Conservation (phyloP, 2,797 vertebrate species). For the Garrulus glandarius region DNA sequence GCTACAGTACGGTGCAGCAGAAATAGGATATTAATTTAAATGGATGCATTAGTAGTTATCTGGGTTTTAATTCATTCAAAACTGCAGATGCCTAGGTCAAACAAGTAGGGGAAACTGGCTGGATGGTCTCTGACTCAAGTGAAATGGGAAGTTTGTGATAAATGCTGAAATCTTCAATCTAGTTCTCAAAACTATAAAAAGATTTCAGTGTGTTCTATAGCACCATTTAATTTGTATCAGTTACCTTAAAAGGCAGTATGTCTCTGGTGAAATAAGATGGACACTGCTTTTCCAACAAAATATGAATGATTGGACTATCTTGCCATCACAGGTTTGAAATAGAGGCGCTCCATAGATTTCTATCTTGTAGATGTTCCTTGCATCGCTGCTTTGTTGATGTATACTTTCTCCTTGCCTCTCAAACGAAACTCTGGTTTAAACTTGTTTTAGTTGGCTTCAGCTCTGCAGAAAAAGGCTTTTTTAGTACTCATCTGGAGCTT, state of each 20-base stretch:
- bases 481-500: not conserved
- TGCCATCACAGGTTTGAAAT: not conserved
- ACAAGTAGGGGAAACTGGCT: not conserved
- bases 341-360: not conserved
- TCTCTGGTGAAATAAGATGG: not conserved
- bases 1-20: not conserved
- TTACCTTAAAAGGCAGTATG: not conserved
- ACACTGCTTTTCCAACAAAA: not conserved
- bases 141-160: not conserved
- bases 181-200: not conserved
- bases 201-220: not conserved
- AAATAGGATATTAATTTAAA: not conserved
- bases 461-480: not conserved
- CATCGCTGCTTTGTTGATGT: conserved; percentile 41
- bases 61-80: not conserved
- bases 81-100: not conserved
- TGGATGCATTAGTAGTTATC: not conserved
- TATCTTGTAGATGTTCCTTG: conserved; percentile 43
- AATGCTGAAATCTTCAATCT: not conserved
- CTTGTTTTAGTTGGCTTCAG: not conserved
- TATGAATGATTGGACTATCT: not conserved
- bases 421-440: not conserved
- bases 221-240: not conserved
- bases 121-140: not conserved
- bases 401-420: not conserved